Conservation (phyloP, 2,888 invertebrate species). For the Asteroscopus sphinx region DNA sequence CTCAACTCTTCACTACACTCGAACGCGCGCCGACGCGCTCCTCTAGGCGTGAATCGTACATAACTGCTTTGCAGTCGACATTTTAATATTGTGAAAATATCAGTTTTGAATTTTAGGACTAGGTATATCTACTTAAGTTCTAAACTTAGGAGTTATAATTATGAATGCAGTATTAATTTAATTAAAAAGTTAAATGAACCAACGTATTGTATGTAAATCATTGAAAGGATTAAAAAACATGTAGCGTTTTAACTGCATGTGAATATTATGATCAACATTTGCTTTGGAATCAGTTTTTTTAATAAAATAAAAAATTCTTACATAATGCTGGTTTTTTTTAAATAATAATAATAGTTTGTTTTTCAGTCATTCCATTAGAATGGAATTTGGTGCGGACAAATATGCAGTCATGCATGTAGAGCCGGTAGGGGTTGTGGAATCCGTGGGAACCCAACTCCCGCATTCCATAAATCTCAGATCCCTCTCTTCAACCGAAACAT, state of each 20-base stretch:
- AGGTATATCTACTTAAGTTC: too few species aligned
- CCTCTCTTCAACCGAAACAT: too few species aligned
- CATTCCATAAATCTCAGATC: too few species aligned
- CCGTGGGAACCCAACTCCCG: too few species aligned
- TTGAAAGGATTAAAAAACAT: slow-evolving; percentile 60
- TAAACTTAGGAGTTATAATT: slow-evolving; percentile 45
- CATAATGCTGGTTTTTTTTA: slow-evolving; percentile 50
- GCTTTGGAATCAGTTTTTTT: slow-evolving; percentile 87
- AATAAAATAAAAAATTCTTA: slow-evolving; percentile 80
- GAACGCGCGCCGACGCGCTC: too few species aligned
- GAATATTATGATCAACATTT: slow-evolving; percentile 82
- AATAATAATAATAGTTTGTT: too few species aligned
- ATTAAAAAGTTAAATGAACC: slow-evolving; percentile 50
- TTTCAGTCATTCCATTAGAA: too few species aligned
- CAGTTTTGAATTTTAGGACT: slow-evolving; percentile 42
- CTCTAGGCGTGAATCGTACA: slow-evolving; percentile 4
- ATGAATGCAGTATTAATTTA: slow-evolving; percentile 48
- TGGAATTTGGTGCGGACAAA: too few species aligned
- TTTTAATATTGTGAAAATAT: slow-evolving; percentile 39
- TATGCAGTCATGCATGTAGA: too few species aligned
- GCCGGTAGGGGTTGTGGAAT: too few species aligned
- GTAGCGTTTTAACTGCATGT: slow-evolving; percentile 86
- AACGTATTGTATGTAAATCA: slow-evolving; percentile 59
- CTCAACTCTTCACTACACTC: too few species aligned
- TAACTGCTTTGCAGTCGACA: slow-evolving; percentile 13